A percentile compares a stretch with the other conserved stretches of the same genome.
These are phyloP conservation scores for Diarsia mendica DNA, from an alignment of 2,888 invertebrate genomes.

Conservation along the genomic window DNA sequence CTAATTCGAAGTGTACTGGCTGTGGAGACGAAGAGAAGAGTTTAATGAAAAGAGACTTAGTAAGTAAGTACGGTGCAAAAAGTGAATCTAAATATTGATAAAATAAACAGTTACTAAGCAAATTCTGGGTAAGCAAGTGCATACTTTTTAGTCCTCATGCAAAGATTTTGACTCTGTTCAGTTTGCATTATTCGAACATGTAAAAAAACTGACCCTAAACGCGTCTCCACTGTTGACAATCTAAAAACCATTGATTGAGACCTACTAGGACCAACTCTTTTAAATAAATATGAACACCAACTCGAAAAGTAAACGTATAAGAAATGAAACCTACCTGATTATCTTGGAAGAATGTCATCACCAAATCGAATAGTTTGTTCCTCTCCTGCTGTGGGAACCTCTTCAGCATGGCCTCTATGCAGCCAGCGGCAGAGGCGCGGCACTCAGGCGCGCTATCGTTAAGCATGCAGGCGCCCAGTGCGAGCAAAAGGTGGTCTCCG, in stretches of 20 bases:
- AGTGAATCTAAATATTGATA: not conserved
- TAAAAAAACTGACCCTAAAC: no score
- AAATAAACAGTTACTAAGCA: not conserved
- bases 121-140: not conserved
- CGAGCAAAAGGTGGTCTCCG: conserved; percentile 93
- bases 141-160: not conserved
- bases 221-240: not conserved
- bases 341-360: conserved; percentile 92
- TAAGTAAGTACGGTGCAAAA: no score
- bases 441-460: conserved; percentile 95
- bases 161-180: not conserved
- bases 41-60: not conserved
- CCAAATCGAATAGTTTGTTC: conserved; percentile 93
- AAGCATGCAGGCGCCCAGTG: conserved; percentile 94
- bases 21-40: conserved; percentile 71
- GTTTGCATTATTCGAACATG: not conserved
- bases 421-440: conserved; percentile 93
- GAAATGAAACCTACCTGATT: conserved; percentile 72
- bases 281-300: not conserved
- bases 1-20: conserved; percentile 93
- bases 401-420: conserved; percentile 92
- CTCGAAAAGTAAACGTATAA: not conserved
- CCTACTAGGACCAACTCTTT: not conserved
- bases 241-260: not conserved
- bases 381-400: conserved; percentile 90